Percentiles rank a stretch among this genome's conserved stretches.
Evolutionary conservation across 2,888 invertebrate genomes (phyloP).

Genomic region (Sarcophaga subvicina): DNA sequence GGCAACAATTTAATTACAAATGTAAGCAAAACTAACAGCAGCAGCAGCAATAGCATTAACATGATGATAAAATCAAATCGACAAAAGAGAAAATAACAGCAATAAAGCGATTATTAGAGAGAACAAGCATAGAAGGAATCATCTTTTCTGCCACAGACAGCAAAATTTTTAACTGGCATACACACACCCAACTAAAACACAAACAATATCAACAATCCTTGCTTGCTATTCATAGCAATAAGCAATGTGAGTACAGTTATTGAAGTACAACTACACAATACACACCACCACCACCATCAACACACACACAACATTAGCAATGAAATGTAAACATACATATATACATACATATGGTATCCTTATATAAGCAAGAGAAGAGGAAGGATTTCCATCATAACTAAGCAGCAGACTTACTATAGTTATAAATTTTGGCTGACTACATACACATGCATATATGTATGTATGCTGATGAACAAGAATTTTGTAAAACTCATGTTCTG

Average conservation of each 20-base stretch:
- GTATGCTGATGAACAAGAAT: background rate
- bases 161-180: constrained; percentile 59
- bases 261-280: no score
- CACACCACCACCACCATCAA: background rate
- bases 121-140: constrained; percentile 1
- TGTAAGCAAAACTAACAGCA: constrained; percentile 68
- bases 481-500: constrained; percentile 40
- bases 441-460: constrained; percentile 5
- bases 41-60: constrained; percentile 27
- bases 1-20: constrained; percentile 80
- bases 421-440: no score
- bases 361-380: background rate
- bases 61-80: background rate
- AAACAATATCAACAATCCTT: constrained; percentile 34
- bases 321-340: constrained; percentile 62
- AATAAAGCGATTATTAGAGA: constrained; percentile 67
- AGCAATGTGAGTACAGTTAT: no score
- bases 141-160: constrained; percentile 60
- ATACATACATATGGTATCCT: background rate
- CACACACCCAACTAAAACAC: constrained; percentile 38
- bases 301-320: constrained; percentile 56
- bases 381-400: constrained; percentile 3
- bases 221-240: no score
- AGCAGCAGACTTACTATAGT: background rate
- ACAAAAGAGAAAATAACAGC: constrained; percentile 20